Evolutionary conservation across 2,888 invertebrate species (phyloP).

Genomic region (Orthosia cruda): DNA sequence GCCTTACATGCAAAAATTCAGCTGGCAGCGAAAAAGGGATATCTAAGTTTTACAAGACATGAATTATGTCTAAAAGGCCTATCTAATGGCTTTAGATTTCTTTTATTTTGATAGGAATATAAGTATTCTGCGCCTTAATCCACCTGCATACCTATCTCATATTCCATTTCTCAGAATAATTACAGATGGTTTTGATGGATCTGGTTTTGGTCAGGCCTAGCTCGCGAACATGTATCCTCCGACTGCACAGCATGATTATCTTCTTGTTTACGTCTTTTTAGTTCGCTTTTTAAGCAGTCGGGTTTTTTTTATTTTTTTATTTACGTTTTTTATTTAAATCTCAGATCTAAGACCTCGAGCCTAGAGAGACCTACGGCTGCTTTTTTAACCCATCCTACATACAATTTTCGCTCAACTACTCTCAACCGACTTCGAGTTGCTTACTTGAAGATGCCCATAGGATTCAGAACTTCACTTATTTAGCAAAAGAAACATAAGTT

Average conservation of each 20-base stretch:
- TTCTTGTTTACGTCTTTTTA: no score
- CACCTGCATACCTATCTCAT: background rate
- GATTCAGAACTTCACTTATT: background rate
- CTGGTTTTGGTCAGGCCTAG: no score
- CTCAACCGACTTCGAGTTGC: background rate
- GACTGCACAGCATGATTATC: no score
- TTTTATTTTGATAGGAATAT: slow-evolving; percentile 1
- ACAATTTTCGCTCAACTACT: background rate
- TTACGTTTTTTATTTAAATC: no score
- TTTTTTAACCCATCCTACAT: background rate
- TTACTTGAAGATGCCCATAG: background rate
- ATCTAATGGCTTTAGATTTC: background rate
- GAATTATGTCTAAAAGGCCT: background rate
- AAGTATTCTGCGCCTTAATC: background rate
- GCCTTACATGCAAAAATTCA: no score
- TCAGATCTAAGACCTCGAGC: no score
- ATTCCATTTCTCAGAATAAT: slow-evolving; percentile 23
- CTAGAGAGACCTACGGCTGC: no score
- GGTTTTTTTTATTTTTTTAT: no score
- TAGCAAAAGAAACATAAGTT: background rate
- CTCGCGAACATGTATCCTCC: no score
- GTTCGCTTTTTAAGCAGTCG: no score
- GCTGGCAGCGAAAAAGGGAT: background rate
- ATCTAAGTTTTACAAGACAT: background rate
- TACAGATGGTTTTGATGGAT: slow-evolving; percentile 12